phyloP scores from a whole-genome alignment of 2,113 vertebrate genomes.

The Edolisoma coerulescens region DNA sequence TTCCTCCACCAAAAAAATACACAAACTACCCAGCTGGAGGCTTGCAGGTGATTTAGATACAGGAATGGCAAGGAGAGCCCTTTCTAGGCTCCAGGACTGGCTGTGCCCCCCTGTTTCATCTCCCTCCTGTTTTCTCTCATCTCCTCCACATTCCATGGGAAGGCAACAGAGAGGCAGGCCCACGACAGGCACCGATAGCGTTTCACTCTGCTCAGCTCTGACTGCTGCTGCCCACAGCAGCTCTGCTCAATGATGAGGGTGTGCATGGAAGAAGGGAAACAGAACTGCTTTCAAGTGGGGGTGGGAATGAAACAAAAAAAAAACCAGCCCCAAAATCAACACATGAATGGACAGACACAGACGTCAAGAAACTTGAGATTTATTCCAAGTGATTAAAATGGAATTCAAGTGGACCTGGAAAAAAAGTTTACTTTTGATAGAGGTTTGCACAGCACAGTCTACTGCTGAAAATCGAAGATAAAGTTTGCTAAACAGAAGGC shows the following conservation, averaged over 20 bases:
- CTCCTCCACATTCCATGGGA: slow-evolving; percentile 87
- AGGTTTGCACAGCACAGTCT: not conserved
- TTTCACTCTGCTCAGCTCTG: not conserved
- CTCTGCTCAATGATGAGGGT: not conserved
- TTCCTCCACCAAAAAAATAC: not conserved
- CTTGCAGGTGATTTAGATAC: not conserved
- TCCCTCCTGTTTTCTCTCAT: slow-evolving; percentile 74
- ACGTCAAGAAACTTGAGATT: not conserved
- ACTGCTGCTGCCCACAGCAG: not conserved
- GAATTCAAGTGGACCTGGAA: slow-evolving; percentile 32
- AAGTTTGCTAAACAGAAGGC: not conserved
- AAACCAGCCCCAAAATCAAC: not conserved
- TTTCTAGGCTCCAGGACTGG: not conserved
- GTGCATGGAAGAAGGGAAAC: not conserved
- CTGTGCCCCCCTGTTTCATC: slow-evolving; percentile 57
- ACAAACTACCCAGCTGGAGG: not conserved
- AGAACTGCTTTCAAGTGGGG: not conserved
- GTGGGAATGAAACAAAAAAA: not conserved
- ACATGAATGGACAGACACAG: not conserved
- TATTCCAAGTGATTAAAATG: slow-evolving; percentile 38
- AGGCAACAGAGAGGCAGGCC: slow-evolving; percentile 49
- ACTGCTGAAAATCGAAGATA: slow-evolving; percentile 15
- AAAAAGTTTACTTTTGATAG: slow-evolving; percentile 9
- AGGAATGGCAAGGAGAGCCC: not conserved
- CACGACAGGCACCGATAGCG: slow-evolving; percentile 15